Base-by-base conservation (phyloP, 2,888 invertebrate genomes). In the Meloe dianella region DNA sequence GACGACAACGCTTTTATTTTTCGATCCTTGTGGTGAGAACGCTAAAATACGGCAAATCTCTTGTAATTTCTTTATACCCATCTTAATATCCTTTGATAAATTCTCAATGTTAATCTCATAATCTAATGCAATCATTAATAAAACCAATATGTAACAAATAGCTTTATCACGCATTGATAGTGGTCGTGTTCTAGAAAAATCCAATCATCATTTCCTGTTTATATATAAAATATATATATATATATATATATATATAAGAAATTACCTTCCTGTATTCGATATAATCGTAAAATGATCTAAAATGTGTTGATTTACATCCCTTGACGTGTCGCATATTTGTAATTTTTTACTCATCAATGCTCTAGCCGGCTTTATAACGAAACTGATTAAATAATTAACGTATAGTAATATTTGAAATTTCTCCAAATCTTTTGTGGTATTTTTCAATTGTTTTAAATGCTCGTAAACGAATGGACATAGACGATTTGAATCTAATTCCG, bases 141-240 rank as follows among this genome's bases (percentile, higher is more conserved):
- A 70, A 4, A 83, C 79, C n/a, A 84, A 68, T 30, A 80, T 77
- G 63, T 80, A 81, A 66, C 84, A 81, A 6, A 81, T 61, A 22
- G 78, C 71, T 72, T 83, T 84, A 71, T 83, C 83, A 63, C 78
- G 78, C 80, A 83, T 82, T 56, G 78, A 75, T 32, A 77, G 30
- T 1, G 84, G 81, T n/a, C 84, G 74, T 38, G 73, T 72, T 58
- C 82, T 82, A 8, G 12, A 54, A 54, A 41, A 41, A 12, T 17
- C 6, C 1, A 5, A 41, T 12, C 7, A 54, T 1, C 20, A 20
- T 54, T 47, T 47, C 54, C 54, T 22, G 54, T 54, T 3, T 4
- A 4, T 27, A 3, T 27, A n/a, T n/a, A n/a, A n/a, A n/a, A n/a
- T n/a, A n/a, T n/a, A n/a, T n/a, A n/a, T n/a, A n/a, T n/a, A n/a